These are phyloP conservation scores for Actenoides hombroni DNA, from an alignment of 2,113 vertebrate genomes.

Conservation along the genomic window DNA sequence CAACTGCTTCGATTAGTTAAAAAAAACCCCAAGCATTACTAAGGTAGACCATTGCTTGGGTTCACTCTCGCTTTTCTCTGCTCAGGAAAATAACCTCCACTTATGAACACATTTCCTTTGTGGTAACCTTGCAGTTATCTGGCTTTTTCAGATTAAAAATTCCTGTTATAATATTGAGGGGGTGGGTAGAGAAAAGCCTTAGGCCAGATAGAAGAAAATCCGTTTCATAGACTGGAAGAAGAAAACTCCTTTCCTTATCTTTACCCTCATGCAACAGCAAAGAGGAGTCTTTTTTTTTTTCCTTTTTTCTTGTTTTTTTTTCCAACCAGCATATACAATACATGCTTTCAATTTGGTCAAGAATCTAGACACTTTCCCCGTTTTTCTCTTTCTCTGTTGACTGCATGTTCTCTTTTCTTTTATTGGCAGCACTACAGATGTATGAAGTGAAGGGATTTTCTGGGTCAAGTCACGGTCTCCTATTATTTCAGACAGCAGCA, in stretches of 20 bases:
- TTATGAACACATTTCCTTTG: background rate
- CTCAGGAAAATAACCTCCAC: background rate
- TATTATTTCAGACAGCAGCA: conserved; percentile 29
- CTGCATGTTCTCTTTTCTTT: conserved; percentile 1
- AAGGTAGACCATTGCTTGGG: background rate
- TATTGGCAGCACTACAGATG: background rate
- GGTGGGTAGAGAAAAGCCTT: background rate
- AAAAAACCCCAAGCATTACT: background rate
- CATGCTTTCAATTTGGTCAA: background rate
- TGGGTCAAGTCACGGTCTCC: conserved; percentile 37
- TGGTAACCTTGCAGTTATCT: background rate
- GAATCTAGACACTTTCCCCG: background rate
- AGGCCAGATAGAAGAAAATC: background rate
- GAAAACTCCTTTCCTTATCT: background rate
- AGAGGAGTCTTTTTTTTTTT: background rate
- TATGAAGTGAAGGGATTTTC: conserved; percentile 33
- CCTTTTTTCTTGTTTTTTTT: too few relatives aligned
- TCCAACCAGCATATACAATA: background rate
- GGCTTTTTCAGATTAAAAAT: background rate
- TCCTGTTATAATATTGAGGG: background rate
- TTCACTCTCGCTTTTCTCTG: fast-evolving
- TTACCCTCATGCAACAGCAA: background rate
- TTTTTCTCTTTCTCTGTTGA: conserved; percentile 11
- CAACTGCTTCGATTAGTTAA: background rate
- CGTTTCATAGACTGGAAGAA: background rate